These are phyloP conservation scores for Drosophila varians DNA, from an alignment of 1,140 invertebrate genomes.

Conservation along the genomic window DNA sequence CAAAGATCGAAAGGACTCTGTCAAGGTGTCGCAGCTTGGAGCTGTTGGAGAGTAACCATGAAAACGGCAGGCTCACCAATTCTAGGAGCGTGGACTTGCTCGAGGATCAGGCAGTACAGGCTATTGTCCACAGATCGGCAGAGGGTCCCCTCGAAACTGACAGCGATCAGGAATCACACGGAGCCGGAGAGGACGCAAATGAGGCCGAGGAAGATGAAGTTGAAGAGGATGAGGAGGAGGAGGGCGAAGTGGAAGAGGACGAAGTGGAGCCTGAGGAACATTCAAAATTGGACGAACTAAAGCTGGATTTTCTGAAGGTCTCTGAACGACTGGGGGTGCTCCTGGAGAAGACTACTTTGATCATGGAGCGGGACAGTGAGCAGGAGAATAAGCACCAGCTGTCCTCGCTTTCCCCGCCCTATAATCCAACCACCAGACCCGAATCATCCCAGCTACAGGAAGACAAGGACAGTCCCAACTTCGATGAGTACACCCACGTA, in stretches of 20 bases:
- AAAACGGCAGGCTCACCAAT: conserved; percentile 82
- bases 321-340: conserved; percentile 71
- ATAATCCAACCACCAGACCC: conserved; percentile 38
- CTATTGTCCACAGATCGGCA: conserved; percentile 61
- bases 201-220: conserved; percentile 7
- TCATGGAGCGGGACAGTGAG: conserved; percentile 73
- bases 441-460: conserved; percentile 37
- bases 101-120: conserved; percentile 49
- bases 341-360: conserved; percentile 72
- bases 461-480: conserved; percentile 59
- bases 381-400: conserved; percentile 57
- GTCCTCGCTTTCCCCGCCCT: conserved; percentile 50
- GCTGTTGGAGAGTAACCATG: conserved; percentile 84
- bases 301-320: conserved; percentile 70
- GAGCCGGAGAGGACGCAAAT: neutral
- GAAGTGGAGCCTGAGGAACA: conserved; percentile 25
- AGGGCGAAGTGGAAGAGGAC: neutral
- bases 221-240: conserved; percentile 13
- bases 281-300: conserved; percentile 64
- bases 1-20: conserved; percentile 85
- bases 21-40: conserved; percentile 87
- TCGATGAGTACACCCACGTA: conserved; percentile 56
- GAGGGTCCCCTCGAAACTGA: conserved; percentile 46
- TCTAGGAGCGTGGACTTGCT: conserved; percentile 68
- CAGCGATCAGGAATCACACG: conserved; percentile 44